Percentiles rank a stretch among this genome's conserved stretches.
Conservation (phyloP, 2,113 vertebrate species). For the Indri indri region DNA sequence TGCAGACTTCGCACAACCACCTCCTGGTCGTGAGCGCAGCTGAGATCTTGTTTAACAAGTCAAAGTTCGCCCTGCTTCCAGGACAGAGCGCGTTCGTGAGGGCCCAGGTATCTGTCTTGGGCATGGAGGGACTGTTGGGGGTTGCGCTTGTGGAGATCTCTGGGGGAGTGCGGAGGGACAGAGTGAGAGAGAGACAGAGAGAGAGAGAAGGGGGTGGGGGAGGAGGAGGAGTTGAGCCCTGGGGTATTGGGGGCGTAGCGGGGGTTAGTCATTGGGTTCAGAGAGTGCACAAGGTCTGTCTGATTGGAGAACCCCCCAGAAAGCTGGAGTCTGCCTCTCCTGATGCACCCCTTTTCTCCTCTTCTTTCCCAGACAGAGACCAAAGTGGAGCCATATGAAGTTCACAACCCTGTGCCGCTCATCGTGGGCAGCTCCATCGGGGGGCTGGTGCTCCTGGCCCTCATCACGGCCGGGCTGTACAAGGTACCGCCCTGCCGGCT, state of each 20-base stretch:
- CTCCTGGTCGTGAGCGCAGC: conserved; percentile 56
- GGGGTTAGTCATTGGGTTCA: neutral
- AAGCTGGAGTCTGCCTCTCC: neutral
- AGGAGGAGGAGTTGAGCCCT: neutral
- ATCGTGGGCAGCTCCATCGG: conserved; percentile 76
- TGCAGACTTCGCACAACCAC: conserved; percentile 15
- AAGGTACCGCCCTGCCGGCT: conserved; percentile 49
- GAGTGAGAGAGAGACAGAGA: neutral
- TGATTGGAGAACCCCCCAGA: neutral
- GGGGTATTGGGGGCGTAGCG: neutral
- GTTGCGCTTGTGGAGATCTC: neutral
- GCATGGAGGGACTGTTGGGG: neutral
- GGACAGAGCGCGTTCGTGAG: conserved; percentile 38
- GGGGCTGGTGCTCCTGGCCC: conserved; percentile 74
- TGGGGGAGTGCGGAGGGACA: neutral
- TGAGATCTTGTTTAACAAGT: conserved; percentile 22
- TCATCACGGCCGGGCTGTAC: conserved; percentile 66
- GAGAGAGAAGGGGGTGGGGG: neutral
- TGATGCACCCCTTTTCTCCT: neutral
- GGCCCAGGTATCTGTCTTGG: conserved; percentile 52
- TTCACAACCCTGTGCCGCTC: conserved; percentile 52
- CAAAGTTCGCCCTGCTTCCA: neutral
- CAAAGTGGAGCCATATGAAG: conserved; percentile 57
- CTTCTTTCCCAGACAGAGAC: conserved; percentile 63
- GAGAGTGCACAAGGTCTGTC: neutral